Base-by-base conservation (phyloP, 2,888 invertebrate genomes). In the Orchesellides sinensis region DNA sequence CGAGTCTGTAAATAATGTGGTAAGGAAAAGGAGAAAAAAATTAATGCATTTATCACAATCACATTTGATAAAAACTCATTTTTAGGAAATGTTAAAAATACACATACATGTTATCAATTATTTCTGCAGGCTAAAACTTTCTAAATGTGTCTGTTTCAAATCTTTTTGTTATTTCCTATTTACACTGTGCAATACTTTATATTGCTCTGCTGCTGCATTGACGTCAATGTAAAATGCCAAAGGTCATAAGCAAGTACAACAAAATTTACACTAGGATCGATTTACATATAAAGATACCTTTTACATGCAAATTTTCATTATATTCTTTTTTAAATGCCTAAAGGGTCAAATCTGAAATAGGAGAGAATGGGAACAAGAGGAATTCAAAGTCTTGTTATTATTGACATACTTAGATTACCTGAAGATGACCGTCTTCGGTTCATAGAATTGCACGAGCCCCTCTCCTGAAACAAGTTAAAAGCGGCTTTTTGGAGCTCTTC, bases 401-500 rank as follows among this genome's bases (percentile, higher is more conserved):
- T 19, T 35, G 29, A 63, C 63, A 63, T 40, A 40, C 63, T 40
- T 63, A 35, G 45, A 61, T 70, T 72, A 77, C 84, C 85, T 45
- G 85, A 84, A 6, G 85, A 84, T 8, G 85, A 84, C 17, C 84
- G 61, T 25, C 84, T 52, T 12, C 85, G 35, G 17, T 14, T 63
- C 69, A 72, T 72, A 10, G 66, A 69, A 29, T 69, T 27, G 21
- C 63, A 27, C 45, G 56, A 66, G 12, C 80, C 80, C n/a, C 70
- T 52, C 5, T 85, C 86, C 23, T 81, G 74, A 45, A 86, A 86
- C 8, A 86, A 56, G 35, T 66, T 83, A 17, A 85, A 85, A 2
- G 87, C 85, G 0, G 85, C 85, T 45, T 87, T 87, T 27, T 88
- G 86, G 3, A 88, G 59, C 23, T 88, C 88, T 17, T 87, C 87